Conservation (phyloP, 2,888 invertebrate species). For the Boloria selene region DNA sequence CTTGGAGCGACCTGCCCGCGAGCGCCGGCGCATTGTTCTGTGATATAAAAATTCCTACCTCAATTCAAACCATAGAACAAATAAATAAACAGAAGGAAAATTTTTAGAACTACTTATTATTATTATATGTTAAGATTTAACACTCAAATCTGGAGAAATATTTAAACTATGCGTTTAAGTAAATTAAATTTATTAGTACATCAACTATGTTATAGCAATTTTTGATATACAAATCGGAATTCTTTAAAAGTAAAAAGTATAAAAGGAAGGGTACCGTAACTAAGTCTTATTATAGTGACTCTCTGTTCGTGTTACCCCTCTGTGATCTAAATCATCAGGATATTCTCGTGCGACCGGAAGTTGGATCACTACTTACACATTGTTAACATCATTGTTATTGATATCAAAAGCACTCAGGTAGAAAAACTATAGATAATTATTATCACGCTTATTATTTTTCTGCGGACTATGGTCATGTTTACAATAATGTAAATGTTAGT, state of each 20-base stretch:
- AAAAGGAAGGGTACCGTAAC: too few relatives aligned
- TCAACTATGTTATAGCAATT: too few relatives aligned
- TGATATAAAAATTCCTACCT: conserved; percentile 58
- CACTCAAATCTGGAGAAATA: neutral
- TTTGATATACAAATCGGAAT: too few relatives aligned
- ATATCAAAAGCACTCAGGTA: neutral
- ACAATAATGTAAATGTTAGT: too few relatives aligned
- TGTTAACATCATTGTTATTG: conserved; percentile 38
- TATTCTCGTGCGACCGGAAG: conserved; percentile 68
- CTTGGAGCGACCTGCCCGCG: conserved; percentile 52
- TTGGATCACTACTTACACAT: conserved; percentile 46
- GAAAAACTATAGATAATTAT: too few relatives aligned
- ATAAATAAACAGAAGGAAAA: conserved; percentile 6
- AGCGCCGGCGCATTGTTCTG: conserved; percentile 67
- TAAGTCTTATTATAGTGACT: neutral
- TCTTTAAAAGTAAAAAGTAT: too few relatives aligned
- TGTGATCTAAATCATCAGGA: conserved; percentile 37
- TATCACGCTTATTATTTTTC: too few relatives aligned
- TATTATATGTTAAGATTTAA: neutral
- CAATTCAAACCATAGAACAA: conserved; percentile 50
- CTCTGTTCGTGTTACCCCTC: neutral
- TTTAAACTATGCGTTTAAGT: neutral
- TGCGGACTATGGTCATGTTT: too few relatives aligned
- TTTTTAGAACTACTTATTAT: neutral
- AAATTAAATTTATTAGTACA: too few relatives aligned